Percentiles rank a stretch among this genome's conserved stretches.
These are phyloP conservation scores for Phenacoccus solenopsis DNA, from an alignment of 1,140 invertebrate species.

Conservation along the genomic window DNA sequence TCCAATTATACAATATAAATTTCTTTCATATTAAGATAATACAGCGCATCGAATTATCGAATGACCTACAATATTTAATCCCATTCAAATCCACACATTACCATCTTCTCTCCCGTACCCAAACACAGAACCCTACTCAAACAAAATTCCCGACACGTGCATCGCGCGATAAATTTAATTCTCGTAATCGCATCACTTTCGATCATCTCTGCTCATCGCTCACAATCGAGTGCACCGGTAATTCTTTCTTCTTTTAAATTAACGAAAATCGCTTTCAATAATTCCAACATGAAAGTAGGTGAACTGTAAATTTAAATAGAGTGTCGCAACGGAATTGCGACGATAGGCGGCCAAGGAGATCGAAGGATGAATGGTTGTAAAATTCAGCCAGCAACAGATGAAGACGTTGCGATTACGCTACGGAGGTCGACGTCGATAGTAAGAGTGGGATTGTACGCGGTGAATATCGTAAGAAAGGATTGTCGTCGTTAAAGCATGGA, in stretches of 20 bases:
- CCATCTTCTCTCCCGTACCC: too few species aligned
- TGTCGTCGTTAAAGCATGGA: not conserved
- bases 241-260: not conserved
- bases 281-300: constrained; percentile 8
- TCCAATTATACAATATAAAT: too few species aligned
- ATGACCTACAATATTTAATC: too few species aligned
- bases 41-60: too few species aligned
- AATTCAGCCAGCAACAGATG: constrained; percentile 5
- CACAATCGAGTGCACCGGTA: not conserved
- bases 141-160: too few species aligned
- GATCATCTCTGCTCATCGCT: too few species aligned
- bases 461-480: not conserved
- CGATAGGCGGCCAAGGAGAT: not conserved
- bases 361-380: constrained; percentile 10
- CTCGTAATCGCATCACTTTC: not conserved
- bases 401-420: not conserved
- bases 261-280: constrained; percentile 3
- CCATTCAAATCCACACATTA: too few species aligned
- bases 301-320: constrained; percentile 8
- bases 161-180: too few species aligned
- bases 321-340: constrained; percentile 6
- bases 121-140: too few species aligned
- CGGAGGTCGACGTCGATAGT: constrained; percentile 4
- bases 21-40: too few species aligned
- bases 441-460: not conserved